Base-by-base conservation (phyloP, 2,113 vertebrate genomes). In the Thamnaconus septentrionalis region DNA sequence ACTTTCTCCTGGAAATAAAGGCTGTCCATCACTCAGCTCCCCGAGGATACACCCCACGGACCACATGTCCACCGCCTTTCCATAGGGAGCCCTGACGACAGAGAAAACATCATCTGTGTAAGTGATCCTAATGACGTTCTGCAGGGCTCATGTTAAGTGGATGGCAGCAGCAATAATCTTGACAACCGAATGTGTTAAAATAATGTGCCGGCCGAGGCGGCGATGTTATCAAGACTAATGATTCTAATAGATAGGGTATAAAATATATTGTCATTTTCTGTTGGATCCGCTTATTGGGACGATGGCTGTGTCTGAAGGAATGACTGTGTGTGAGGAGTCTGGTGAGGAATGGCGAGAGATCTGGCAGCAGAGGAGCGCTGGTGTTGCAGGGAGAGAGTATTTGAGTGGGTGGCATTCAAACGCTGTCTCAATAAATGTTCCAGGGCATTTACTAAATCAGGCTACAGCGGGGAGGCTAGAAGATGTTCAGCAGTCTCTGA, bases 51-150 rank as follows among this genome's bases (percentile, higher is more conserved):
- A 99, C 79, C 97, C 97, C 49, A 99, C 97, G 0, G 97, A 99
- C 97, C 97, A 99, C 97, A 99, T 99, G 90, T 99, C 97, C 88
- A 98, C 97, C 0, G 97, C 95, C 73, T 99, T 99, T 31, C 97
- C 96, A 51, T 98, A 99, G 12, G 97, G 96, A 77, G 96, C 96
- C 75, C 96, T 98, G 91, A 12, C 52, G 59, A 0, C 18, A 5
- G 11, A 55, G 56, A 66, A 18, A 65, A 42, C 4, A 10, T 42
- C 1, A 73, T 47, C 55, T 11, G 47, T 9, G 31, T 41, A 9
- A 10, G 52, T 5, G 61, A 53, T 3, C 6, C 66, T 53, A 31
- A n/a, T 31, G 7, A 56, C 39, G 50, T 11, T 6, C 31, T 39
- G 39, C 55, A 18, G 59, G n/a, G 4, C 56, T 18, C 42, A 11